Evolutionary conservation across 2,113 vertebrate species (phyloP), one percentile per base, ranked within the genome.

Genomic region (Ascaphus truei): DNA sequence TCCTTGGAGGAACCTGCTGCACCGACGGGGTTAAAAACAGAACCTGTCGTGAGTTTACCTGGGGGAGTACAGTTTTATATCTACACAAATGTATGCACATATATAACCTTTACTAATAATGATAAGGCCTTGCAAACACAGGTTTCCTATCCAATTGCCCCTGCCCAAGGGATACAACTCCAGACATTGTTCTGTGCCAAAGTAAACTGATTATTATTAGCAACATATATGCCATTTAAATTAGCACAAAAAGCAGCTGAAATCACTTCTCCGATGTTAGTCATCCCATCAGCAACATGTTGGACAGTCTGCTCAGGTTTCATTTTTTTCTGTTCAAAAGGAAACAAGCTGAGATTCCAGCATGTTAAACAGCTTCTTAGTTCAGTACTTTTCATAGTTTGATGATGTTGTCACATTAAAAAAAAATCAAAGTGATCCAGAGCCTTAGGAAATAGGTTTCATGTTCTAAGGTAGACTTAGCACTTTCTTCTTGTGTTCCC

Each of bases 391-490:
- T 37, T 4, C 16, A 10, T 5, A 47, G 26, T 22, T 20, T 13
- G 20, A 47, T 22, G 7, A 48, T 36, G 43, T 37, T 52, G 30
- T 51, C 62, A 64, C 29, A 37, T 36, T 37, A 52, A 31, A 47
- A 62, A 52, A 31, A 47, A 62, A 30, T 51, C 45, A 51, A 34
- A 34, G 31, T 36, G 30, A 36, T 51, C 31, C 45, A 34, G 33
- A 47, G 43, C 30, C 53, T 67, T 16, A 15, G 25, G 27, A 26
- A 59, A 47, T 15, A 12, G 29, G 20, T 15, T 48, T 58, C 27
- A 6, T 23, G 55, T 68, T 50, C 9, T 59, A 27, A 41, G 65
- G 53, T 11, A 56, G 55, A 37, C 33, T 68, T 68, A 60, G 55
- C 66, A 39, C 66, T 9, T 58, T 56, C 26, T 66, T 37, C 27